Conservation (phyloP, 2,797 vertebrate species). For the Parauchenoglanis punctatus region DNA sequence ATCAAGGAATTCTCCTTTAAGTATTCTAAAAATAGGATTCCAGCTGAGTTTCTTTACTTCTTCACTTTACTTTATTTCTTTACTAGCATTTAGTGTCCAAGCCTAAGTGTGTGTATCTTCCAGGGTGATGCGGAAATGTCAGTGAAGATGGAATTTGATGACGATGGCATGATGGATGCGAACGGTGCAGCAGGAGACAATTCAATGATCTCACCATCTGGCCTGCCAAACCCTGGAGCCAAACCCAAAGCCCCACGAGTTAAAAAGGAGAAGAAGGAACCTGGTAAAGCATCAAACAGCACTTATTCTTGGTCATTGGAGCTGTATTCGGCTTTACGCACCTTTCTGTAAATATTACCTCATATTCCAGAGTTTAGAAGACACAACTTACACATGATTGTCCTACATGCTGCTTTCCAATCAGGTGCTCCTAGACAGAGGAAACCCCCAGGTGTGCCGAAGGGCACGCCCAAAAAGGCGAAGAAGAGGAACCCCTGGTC, state of each 20-base stretch:
- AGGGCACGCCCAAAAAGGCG: constrained; percentile 83
- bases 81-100: background rate
- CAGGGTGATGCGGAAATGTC: constrained; percentile 85
- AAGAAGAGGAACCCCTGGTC: constrained; percentile 99
- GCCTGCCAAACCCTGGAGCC: constrained; percentile 51
- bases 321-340: background rate
- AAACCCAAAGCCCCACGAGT: constrained; percentile 80
- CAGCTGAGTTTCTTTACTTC: too few relatives aligned
- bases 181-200: constrained; percentile 82
- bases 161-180: constrained; percentile 74
- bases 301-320: background rate
- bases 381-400: background rate
- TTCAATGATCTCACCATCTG: constrained; percentile 68
- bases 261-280: constrained; percentile 93
- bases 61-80: background rate
- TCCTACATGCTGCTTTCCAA: background rate
- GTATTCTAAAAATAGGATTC: too few relatives aligned
- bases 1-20: too few relatives aligned
- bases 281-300: constrained; percentile 74
- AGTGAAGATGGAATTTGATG: constrained; percentile 91
- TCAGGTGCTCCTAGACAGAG: constrained; percentile 79
- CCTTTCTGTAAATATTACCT: background rate
- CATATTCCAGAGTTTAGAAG: background rate
- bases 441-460: constrained; percentile 79
- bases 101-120: constrained; percentile 16